A percentile compares a stretch with the other conserved stretches of the same genome.
phyloP scores from a whole-genome alignment of 2,113 vertebrate species.

The Cercocebus atys region DNA sequence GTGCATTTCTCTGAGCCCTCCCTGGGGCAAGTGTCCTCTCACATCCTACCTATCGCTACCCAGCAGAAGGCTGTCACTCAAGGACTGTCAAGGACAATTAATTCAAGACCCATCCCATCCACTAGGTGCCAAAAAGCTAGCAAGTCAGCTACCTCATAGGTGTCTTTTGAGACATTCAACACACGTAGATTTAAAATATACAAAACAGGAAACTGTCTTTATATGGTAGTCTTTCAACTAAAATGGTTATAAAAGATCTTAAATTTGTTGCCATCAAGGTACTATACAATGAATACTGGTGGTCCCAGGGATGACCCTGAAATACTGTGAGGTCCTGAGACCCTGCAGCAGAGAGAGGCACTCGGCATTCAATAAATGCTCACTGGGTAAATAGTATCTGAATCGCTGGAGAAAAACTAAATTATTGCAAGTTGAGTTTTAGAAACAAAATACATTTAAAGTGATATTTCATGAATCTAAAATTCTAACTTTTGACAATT shows the following conservation, averaged over 20 bases:
- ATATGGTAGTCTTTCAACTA: not conserved
- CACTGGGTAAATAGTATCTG: not conserved
- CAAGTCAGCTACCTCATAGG: not conserved
- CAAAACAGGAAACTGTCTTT: not conserved
- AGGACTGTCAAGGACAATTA: not conserved
- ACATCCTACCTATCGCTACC: not conserved
- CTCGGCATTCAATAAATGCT: not conserved
- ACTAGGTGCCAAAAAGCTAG: not conserved
- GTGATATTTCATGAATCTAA: not conserved
- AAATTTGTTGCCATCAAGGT: not conserved
- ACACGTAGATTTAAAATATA: not conserved
- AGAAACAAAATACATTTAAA: constrained; percentile 10
- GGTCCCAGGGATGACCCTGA: not conserved
- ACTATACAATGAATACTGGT: not conserved
- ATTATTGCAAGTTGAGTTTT: constrained; percentile 1
- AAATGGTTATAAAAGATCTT: not conserved
- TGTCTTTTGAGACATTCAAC: not conserved
- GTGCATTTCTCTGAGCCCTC: not conserved
- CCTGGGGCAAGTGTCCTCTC: not conserved
- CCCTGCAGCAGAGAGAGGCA: not conserved
- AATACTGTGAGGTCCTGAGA: not conserved
- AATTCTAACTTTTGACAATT: not conserved
- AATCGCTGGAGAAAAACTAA: not conserved
- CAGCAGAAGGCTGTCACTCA: not conserved
- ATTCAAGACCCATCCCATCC: not conserved